Evolutionary conservation across 2,888 invertebrate species (phyloP), one percentile per base, ranked within the genome.

Genomic region (Aphidoletes aphidimyza): DNA sequence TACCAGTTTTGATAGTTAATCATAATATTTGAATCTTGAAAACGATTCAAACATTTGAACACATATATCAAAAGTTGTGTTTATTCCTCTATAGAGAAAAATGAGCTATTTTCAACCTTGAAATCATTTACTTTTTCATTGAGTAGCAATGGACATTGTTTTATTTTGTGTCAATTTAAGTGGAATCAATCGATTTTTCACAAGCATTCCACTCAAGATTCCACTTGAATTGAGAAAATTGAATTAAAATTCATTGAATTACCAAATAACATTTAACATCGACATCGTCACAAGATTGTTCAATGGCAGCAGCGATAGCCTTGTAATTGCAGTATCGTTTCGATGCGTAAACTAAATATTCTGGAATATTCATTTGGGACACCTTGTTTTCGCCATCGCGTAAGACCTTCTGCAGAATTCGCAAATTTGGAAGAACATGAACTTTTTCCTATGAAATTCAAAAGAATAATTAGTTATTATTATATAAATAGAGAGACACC

Each of bases 241-340:
- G 39, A 39, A 5, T 8, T 39, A 39, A 5, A 39, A 39, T 8
- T 39, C 39, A 26, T n/a, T 22, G 1, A 78, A 78, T 81, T 81
- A 81, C 81, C 81, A 22, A 1, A 81, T 19, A 81, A 81, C n/a
- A 81, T 81, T 37, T 36, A n/a, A 81, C 81, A 81, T 81, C 22
- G 11, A 81, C 81, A 37, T 81, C 37, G n/a, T 36, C 36, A 37
- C 81, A 81, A 9, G 81, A 37, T 19, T 37, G 81, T n/a, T 81
- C 37, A 37, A 81, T 81, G n/a, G 81, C 81, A 19, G 81, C 36
- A 8, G 37, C 37, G 6, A 81, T 37, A n/a, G 81, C 39, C 81
- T 87, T 88, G 86, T 89, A 88, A 87, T 90, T 89, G 85, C 89
- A 88, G 84, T 89, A 88, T 84, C 87, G 88, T 86, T 89, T 90